Evolutionary conservation across 2,797 vertebrate species (phyloP).

Genomic region (Myotis vivesi): DNA sequence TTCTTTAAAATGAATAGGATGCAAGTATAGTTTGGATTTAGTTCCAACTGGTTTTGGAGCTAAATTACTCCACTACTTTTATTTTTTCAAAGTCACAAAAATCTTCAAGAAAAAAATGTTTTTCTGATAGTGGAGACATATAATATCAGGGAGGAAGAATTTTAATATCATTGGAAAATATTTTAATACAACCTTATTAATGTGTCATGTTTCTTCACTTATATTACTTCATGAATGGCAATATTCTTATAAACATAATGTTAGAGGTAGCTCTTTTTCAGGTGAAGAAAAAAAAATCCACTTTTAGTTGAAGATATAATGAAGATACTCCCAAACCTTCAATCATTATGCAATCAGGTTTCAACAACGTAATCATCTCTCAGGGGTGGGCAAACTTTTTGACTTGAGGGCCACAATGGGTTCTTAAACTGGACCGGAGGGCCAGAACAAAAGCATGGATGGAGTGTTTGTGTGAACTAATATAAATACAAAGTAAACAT

Average conservation of each 20-base stretch:
- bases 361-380: not conserved
- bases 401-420: no score
- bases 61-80: not conserved
- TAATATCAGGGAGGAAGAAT: not conserved
- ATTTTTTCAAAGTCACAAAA: slow-evolving; percentile 27
- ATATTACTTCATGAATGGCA: not conserved
- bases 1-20: not conserved
- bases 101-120: not conserved
- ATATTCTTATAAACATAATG: not conserved
- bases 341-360: not conserved
- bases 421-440: no score
- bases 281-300: not conserved
- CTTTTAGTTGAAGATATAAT: slow-evolving; percentile 5
- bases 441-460: no score
- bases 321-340: not conserved
- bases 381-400: no score
- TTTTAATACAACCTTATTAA: not conserved
- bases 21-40: not conserved
- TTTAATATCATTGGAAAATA: slow-evolving; percentile 25
- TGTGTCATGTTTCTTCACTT: not conserved
- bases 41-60: not conserved
- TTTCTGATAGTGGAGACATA: not conserved
- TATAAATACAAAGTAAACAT: no score
- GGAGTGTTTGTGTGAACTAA: no score
- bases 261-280: not conserved